Conservation (phyloP, 2,888 invertebrate genomes). For the Selenia dentaria region DNA sequence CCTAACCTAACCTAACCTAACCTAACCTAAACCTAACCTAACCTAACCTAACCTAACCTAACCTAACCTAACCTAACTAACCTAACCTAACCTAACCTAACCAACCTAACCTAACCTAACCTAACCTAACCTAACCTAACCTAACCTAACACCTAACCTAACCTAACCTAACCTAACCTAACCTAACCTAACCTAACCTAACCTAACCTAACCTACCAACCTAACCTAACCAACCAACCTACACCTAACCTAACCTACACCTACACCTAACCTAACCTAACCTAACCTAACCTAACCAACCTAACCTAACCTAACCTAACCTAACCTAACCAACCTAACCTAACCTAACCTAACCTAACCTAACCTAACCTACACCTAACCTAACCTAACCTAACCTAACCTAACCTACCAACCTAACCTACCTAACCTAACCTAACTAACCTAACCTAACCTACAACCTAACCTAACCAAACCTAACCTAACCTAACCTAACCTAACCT, state of each 20-base stretch:
- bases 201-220: slow-evolving; percentile 16
- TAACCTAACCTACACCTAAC: slow-evolving; percentile 26
- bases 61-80: slow-evolving; percentile 16
- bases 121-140: slow-evolving; percentile 7
- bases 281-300: slow-evolving; percentile 28
- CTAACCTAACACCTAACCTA: slow-evolving; percentile 12
- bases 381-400: slow-evolving; percentile 27
- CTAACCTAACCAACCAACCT: slow-evolving; percentile 27
- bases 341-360: slow-evolving; percentile 30
- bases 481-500: no score
- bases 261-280: slow-evolving; percentile 29
- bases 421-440: slow-evolving; percentile 27
- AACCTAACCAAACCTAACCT: slow-evolving; percentile 12
- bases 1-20: slow-evolving; percentile 16
- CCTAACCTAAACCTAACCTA: neutral
- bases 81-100: neutral
- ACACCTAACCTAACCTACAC: slow-evolving; percentile 26
- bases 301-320: slow-evolving; percentile 28
- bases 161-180: slow-evolving; percentile 16
- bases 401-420: slow-evolving; percentile 22
- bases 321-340: slow-evolving; percentile 29
- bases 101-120: slow-evolving; percentile 13
- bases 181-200: slow-evolving; percentile 16
- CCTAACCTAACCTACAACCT: slow-evolving; percentile 31
- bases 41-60: slow-evolving; percentile 14